A percentile compares a stretch with the other conserved stretches of the same genome.
Evolutionary conservation across 2,797 vertebrate genomes (phyloP).

Genomic region (Cygnus olor): DNA sequence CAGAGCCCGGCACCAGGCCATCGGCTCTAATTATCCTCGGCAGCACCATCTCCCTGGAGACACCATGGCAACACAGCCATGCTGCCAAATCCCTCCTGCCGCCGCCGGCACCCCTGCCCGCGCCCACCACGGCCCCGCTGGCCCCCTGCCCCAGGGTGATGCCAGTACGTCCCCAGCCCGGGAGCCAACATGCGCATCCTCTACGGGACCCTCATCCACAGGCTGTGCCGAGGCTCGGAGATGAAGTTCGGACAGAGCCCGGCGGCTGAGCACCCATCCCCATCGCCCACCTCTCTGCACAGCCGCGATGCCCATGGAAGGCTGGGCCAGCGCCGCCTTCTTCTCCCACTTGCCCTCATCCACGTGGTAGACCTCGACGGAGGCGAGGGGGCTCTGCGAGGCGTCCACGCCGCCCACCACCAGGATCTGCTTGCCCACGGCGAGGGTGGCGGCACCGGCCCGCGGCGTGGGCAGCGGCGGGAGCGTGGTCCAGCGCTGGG

Average conservation of each 20-base stretch:
- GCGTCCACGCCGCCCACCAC: constrained; percentile 94
- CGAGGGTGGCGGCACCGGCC: constrained; percentile 88
- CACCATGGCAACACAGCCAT: constrained; percentile 89
- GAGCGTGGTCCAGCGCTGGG: constrained; percentile 88
- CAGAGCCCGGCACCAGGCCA: constrained; percentile 71
- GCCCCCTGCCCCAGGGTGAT: neutral
- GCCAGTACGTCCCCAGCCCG: neutral
- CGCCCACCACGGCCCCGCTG: neutral
- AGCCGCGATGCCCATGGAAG: constrained; percentile 93
- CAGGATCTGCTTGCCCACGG: constrained; percentile 88
- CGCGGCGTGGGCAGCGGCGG: constrained; percentile 87
- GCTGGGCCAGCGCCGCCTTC: constrained; percentile 88
- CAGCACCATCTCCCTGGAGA: constrained; percentile 88
- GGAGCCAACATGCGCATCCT: neutral
- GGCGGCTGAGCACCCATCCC: neutral
- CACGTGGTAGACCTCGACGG: constrained; percentile 90
- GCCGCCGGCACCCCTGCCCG: neutral
- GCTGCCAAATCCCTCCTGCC: constrained; percentile 71
- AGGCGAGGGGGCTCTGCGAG: constrained; percentile 90
- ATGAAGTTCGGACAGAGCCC: constrained; percentile 18
- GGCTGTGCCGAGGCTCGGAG: neutral
- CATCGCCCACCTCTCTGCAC: constrained; percentile 89
- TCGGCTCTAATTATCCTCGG: constrained; percentile 86
- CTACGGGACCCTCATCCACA: accelerated
- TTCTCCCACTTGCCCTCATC: constrained; percentile 97